Base-by-base conservation (phyloP, 35 echinoderm and acorn worm species). In the Amphiura filiformis region DNA sequence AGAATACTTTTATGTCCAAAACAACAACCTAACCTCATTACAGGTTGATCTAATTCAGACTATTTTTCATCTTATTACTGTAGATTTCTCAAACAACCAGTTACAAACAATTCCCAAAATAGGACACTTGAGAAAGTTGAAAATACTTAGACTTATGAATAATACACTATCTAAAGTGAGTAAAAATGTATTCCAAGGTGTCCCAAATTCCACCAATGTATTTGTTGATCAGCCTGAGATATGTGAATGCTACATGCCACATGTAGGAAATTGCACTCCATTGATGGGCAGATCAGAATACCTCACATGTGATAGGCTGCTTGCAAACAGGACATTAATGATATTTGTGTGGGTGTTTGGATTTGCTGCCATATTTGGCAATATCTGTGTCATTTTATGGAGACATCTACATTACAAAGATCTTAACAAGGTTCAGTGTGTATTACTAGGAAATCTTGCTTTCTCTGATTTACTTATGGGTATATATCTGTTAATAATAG, bases 401-500 rank as follows among this genome's bases (percentile, higher is more conserved):
- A 30, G 15, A 18, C 7, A 26, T 2, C 76, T 31, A 2, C 70
- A 78, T 20, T 37, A 70, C 4, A 34, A 80, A 34, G 32, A n/a
- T n/a, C n/a, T 23, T 20, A 88, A 1, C 32, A 84, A 0, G 37
- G 83, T 44, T 26, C 57, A 70, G 65, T 79, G 34, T 57, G 41
- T 26, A 32, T 84, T 92, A 35, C 88, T 96, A 17, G 36, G 64
- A 17, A 96, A 96, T 41, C 76, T 96, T 11, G 90, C 90, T 36
- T 28, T 92, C 1, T 86, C 94, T 7, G 90, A 96, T 56, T 78
- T 90, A 18, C 57, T 96, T 0, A 96, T 92, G 90, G 94, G 90
- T 33, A 37, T 92, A 18, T 96, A 96, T 38, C 35, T 96, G 81
- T 40, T 92, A 5, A 84, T 92, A 1, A 81, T 96, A 0, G 86